Evolutionary conservation across 1,140 invertebrate species (phyloP).

Genomic region (Bombus terrestris): DNA sequence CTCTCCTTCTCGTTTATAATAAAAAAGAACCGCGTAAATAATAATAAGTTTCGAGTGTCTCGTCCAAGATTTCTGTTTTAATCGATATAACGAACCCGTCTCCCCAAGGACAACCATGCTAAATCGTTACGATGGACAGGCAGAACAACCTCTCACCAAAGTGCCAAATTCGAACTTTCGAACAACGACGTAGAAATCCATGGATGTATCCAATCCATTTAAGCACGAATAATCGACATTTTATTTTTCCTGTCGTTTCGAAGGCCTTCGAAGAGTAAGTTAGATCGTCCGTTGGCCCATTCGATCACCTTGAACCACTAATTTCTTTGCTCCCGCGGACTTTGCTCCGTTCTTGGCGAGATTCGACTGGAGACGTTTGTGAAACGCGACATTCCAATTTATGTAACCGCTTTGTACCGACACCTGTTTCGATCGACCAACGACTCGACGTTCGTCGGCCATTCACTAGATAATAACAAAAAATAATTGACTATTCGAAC

Average conservation of each 20-base stretch:
- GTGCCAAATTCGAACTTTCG: neutral
- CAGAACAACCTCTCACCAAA: neutral
- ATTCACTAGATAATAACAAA: neutral
- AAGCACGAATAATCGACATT: neutral
- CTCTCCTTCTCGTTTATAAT: neutral
- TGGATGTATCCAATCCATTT: too few species aligned
- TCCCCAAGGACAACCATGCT: neutral
- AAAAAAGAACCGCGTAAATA: neutral
- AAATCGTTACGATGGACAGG: neutral
- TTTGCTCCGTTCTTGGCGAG: neutral
- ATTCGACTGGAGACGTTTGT: neutral
- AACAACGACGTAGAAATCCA: neutral
- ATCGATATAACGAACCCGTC: neutral
- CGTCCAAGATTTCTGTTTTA: neutral
- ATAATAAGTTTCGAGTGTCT: neutral
- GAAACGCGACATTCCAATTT: slow-evolving; percentile 20
- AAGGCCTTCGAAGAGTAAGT: neutral
- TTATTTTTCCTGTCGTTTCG: neutral
- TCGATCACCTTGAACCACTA: slow-evolving; percentile 3
- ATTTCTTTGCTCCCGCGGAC: neutral
- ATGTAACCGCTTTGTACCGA: neutral
- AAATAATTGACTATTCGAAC: neutral
- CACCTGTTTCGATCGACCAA: neutral
- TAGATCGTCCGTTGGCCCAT: neutral
- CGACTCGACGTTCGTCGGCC: neutral